Evolutionary conservation across 2,888 invertebrate species (phyloP), one percentile per base, ranked within the genome.

Genomic region (Therioaphis trifolii): DNA sequence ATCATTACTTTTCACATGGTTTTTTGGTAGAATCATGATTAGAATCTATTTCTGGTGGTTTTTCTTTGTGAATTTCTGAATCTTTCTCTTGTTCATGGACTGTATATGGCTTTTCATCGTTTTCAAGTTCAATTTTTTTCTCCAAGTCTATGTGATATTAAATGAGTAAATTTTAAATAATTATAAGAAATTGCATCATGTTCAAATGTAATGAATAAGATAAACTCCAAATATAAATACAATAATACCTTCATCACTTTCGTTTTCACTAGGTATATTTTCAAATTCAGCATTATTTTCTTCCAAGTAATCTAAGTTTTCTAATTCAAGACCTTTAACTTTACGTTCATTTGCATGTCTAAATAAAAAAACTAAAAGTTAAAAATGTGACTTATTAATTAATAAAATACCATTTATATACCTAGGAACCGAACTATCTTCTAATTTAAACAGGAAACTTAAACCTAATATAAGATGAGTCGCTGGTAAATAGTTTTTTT

Each of bases 401-500:
- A 43, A 40, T n/a, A 71, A 27, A 71, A 5, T 43, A 21, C 21
- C 40, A 63, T 24, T 63, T 85, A n/a, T n/a, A n/a, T n/a, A 87
- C 15, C 93, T 91, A 86, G 93, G 93, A 63, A 97, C 91, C 85
- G 95, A 96, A 86, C 95, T 93, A 86, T 99, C 99, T 89, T 98
- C 98, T 55, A 99, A 88, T 89, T 93, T 91, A 88, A 99, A 99
- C 86, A 99, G 89, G 87, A 99, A 94, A 84, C 95, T 96, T 88
- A 99, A 93, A 0, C 99, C 99, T 91, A 99, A 94, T 85, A 96
- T 93, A 58, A 99, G 91, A 87, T 97, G 96, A 77, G 94, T 93
- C 12, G 97, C 96, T 0, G 98, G 97, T 76, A 99, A 90, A 89
- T 95, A 99, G 90, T 99, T 99, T 90, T 99, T 99, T 90, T 95